Conservation (phyloP, 2,888 invertebrate genomes). For the Hyppa rectilinea region DNA sequence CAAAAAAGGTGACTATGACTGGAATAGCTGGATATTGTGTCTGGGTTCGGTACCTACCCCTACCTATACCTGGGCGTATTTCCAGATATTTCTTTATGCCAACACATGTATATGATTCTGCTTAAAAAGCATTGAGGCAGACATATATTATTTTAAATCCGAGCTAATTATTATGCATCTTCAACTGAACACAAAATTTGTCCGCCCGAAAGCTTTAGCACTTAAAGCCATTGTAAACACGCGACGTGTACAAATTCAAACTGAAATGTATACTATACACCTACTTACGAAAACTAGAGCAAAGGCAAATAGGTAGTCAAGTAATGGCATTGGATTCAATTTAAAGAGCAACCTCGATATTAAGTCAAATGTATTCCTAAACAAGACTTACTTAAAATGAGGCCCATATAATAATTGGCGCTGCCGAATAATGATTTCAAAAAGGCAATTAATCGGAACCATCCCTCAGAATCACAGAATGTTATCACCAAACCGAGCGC, state of each 20-base stretch:
- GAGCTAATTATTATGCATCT: background rate
- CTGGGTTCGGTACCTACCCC: background rate
- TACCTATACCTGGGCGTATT: no score
- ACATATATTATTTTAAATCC: background rate
- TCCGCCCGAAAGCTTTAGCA: background rate
- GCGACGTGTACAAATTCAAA: background rate
- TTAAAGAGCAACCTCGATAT: constrained; percentile 4
- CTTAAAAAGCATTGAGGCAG: background rate
- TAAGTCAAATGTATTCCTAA: background rate
- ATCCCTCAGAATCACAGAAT: constrained; percentile 83
- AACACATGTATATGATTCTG: no score
- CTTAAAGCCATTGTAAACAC: background rate
- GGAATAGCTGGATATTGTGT: background rate
- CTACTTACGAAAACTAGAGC: background rate
- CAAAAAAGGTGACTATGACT: background rate
- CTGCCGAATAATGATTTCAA: constrained; percentile 81
- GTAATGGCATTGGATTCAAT: background rate
- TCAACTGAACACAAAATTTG: background rate
- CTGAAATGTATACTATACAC: background rate
- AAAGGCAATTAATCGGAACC: constrained; percentile 83
- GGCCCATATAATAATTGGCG: constrained; percentile 78
- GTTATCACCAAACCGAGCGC: constrained; percentile 75
- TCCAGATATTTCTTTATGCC: background rate
- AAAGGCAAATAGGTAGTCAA: constrained; percentile 3
- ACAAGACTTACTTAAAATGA: constrained; percentile 78